phyloP scores from a whole-genome alignment of 2,888 invertebrate genomes.

The Hyposoter dolosus region DNA sequence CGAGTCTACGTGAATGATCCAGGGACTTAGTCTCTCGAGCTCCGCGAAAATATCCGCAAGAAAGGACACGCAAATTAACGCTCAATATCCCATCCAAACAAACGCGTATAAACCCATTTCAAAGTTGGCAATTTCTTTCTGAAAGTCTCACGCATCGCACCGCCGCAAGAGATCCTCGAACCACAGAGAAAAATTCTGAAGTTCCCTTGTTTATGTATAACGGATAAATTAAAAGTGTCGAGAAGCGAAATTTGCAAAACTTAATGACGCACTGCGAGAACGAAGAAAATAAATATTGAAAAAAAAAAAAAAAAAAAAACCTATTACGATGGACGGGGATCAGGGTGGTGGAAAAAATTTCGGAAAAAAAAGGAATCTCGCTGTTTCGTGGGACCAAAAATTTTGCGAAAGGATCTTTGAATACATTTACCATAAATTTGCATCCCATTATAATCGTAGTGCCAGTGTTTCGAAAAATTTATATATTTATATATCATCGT shows the following conservation, averaged over 20 bases:
- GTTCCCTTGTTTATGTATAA: neutral
- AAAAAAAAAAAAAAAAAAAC: constrained; percentile 30
- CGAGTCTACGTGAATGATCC: constrained; percentile 35
- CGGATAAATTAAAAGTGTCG: constrained; percentile 51
- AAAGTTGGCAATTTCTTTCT: constrained; percentile 20
- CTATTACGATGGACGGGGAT: constrained; percentile 2
- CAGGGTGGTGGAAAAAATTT: constrained; percentile 43
- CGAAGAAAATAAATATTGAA: neutral
- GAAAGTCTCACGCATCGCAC: constrained; percentile 21
- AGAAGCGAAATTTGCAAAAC: constrained; percentile 16
- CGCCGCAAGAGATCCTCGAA: constrained; percentile 16
- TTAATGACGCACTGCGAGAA: constrained; percentile 29
- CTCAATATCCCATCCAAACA: neutral
- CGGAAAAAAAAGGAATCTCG: constrained; percentile 43
- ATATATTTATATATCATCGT: constrained; percentile 2
- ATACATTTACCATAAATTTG: constrained; percentile 63
- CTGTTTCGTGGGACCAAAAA: constrained; percentile 38
- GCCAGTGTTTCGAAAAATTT: constrained; percentile 21
- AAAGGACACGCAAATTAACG: constrained; percentile 17
- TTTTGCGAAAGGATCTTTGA: constrained; percentile 54
- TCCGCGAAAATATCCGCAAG: neutral
- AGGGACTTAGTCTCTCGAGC: constrained; percentile 7
- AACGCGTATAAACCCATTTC: neutral
- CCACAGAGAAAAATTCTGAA: neutral
- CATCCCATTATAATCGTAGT: constrained; percentile 50